Evolutionary conservation across 2,113 vertebrate genomes (phyloP).

Genomic region (Lontra canadensis): DNA sequence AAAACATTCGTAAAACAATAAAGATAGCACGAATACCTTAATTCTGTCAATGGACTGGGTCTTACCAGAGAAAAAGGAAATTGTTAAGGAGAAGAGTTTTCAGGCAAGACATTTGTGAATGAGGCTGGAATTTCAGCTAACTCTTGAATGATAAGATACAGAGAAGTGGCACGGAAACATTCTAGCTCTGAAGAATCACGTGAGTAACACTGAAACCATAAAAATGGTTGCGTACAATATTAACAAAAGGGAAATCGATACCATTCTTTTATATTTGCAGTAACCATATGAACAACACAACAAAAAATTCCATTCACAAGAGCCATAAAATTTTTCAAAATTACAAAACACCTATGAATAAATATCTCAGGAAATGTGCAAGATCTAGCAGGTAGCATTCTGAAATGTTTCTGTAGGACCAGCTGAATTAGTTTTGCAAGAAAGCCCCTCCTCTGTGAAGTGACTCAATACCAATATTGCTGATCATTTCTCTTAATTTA

Average conservation of each 20-base stretch:
- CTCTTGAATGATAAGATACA: not conserved
- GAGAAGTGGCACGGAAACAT: not conserved
- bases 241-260: not conserved
- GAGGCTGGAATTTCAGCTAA: not conserved
- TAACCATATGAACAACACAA: not conserved
- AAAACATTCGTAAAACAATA: not conserved
- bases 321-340: not conserved
- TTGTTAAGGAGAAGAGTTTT: not conserved
- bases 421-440: not conserved
- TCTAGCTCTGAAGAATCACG: not conserved
- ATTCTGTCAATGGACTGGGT: not conserved
- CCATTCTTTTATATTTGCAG: not conserved
- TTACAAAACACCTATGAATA: not conserved
- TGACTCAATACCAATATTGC: not conserved
- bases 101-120: not conserved
- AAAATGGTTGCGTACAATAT: fast-evolving
- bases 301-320: not conserved
- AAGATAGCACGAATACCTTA: not conserved
- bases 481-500: not conserved
- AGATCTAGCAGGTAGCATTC: not conserved
- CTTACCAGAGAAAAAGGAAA: not conserved
- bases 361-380: not conserved
- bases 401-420: not conserved
- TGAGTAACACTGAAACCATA: not conserved
- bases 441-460: not conserved